phyloP scores from a whole-genome alignment of 2,113 vertebrate species.

The Carassius carassius region DNA sequence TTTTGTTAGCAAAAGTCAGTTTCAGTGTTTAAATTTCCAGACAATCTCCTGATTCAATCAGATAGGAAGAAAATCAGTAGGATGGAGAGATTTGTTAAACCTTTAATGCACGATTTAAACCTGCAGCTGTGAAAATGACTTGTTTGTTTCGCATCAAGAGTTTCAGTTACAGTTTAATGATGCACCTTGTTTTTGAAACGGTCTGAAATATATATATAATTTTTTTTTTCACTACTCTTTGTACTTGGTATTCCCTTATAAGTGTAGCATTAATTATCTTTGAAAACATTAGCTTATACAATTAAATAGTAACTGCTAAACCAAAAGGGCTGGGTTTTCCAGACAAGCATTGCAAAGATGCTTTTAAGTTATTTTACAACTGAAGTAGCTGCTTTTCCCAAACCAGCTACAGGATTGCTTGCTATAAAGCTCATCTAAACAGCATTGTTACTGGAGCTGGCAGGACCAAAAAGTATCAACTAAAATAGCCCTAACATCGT shows the following conservation, averaged over 20 bases:
- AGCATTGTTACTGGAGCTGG: neutral
- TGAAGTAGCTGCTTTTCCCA: neutral
- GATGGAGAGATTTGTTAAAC: constrained; percentile 37
- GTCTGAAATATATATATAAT: too few relatives aligned
- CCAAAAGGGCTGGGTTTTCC: neutral
- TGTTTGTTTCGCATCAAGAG: constrained; percentile 37
- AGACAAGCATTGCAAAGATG: neutral
- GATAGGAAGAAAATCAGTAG: constrained; percentile 29
- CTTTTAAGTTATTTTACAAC: neutral
- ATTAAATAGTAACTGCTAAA: neutral
- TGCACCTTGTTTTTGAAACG: neutral
- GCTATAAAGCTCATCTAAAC: neutral
- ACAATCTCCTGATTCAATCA: neutral
- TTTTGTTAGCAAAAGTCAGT: neutral
- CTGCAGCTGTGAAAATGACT: constrained; percentile 41
- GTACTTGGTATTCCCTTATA: neutral
- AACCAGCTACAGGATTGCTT: neutral
- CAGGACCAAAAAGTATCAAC: neutral
- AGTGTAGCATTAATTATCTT: neutral
- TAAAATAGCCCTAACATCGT: neutral
- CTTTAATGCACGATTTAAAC: constrained; percentile 48
- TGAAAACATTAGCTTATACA: neutral
- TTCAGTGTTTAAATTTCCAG: neutral
- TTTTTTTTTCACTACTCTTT: neutral
- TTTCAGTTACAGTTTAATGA: constrained; percentile 43